Conservation (phyloP, 2,888 invertebrate genomes). For the Andricus curvator region DNA sequence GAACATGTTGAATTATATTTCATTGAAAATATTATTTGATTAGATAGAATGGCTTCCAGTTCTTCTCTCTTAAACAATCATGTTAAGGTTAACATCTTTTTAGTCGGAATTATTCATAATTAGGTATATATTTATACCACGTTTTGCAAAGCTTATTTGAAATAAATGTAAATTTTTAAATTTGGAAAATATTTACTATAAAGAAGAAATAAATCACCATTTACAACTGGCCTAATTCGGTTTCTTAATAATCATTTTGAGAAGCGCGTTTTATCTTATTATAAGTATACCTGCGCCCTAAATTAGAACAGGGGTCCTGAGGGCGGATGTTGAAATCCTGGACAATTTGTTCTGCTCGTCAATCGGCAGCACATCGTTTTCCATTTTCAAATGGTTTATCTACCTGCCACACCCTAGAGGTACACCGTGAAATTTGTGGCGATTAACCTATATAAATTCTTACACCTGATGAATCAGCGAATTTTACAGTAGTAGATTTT, state of each 20-base stretch:
- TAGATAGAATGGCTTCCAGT: neutral
- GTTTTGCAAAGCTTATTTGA: neutral
- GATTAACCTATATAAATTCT: constrained; percentile 56
- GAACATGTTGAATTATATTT: neutral
- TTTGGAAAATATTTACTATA: neutral
- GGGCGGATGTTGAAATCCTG: neutral
- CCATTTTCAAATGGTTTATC: constrained; percentile 54
- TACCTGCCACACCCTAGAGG: constrained; percentile 52
- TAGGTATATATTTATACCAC: no score
- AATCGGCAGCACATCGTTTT: constrained; percentile 56
- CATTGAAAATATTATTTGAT: neutral
- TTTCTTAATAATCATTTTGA: neutral
- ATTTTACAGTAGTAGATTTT: constrained; percentile 18
- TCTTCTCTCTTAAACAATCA: neutral
- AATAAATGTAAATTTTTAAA: neutral
- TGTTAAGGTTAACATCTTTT: neutral
- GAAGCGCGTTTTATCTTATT: no score
- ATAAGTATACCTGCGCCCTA: neutral
- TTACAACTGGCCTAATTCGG: neutral
- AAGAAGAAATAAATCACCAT: neutral
- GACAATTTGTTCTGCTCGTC: constrained; percentile 45
- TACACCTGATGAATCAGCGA: constrained; percentile 52
- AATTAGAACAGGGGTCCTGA: no score
- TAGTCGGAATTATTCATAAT: no score
- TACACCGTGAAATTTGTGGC: constrained; percentile 46